Evolutionary conservation across 2,113 vertebrate species (phyloP).

Genomic region (Oceanites oceanicus): DNA sequence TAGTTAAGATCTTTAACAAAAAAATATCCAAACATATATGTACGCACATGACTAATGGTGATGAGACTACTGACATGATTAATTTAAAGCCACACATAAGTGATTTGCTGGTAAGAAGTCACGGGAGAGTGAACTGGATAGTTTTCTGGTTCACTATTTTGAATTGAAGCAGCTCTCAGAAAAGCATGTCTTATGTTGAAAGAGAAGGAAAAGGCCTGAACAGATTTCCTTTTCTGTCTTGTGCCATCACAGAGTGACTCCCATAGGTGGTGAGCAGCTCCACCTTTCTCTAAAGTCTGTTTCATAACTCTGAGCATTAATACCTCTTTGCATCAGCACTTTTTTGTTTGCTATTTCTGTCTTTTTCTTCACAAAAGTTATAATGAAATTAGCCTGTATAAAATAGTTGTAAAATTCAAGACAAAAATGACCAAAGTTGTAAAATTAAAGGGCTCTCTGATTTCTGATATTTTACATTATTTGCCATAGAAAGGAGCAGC

Average conservation of each 20-base stretch:
- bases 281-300: not conserved
- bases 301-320: not conserved
- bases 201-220: not conserved
- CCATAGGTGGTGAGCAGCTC: not conserved
- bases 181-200: not conserved
- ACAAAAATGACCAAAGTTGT: not conserved
- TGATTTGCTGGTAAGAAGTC: not conserved
- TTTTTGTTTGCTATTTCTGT: not conserved
- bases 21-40: not conserved
- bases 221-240: not conserved
- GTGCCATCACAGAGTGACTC: not conserved
- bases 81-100: not conserved
- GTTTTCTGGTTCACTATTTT: not conserved
- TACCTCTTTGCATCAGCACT: not conserved
- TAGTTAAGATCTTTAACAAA: not conserved
- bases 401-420: not conserved
- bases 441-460: not conserved
- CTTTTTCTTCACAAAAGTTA: not conserved
- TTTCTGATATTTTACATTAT: not conserved
- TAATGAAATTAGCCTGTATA: not conserved
- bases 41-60: not conserved
- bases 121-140: not conserved
- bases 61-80: not conserved
- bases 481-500: not conserved
- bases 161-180: not conserved